Evolutionary conservation across 1,140 invertebrate species (phyloP), one percentile per base, ranked within the genome.

Genomic region (Listronotus bonariensis): DNA sequence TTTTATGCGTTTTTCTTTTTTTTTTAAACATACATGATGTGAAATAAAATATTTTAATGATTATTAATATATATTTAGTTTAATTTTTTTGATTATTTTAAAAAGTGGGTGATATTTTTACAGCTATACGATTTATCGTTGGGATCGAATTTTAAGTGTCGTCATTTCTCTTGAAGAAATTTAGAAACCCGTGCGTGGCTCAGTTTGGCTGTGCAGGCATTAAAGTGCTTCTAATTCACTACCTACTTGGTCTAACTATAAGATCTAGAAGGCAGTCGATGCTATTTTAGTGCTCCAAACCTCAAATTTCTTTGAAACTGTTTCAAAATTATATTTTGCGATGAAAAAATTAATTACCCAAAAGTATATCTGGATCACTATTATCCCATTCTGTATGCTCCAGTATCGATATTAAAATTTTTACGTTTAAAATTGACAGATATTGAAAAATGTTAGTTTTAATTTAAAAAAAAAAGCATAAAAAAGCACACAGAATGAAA

Each of bases 121-220:
- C 20, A 26, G 20, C 20, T 26, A 3, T 26, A 3, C 5, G 20
- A 26, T 5, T 3, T 26, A 26, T 26, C 5, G 5, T 26, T 26
- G 20, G 5, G 20, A 26, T 5, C 20, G 20, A 26, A 34, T 20
- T 36, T n/a, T n/a, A 43, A 11, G 26, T 18, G 7, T 36, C 32
- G 10, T 7, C 9, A 6, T 15, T 51, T 51, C 34, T 52, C 49
- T 36, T n/a, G 10, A 34, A 32, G 52, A 34, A 72, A 68, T 71
- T 67, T 72, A 45, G 59, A n/a, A n/a, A 72, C 66, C 69, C 72
- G 75, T 78, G 76, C 76, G 77, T 78, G 76, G 77, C 77, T 68
- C 72, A 70, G 73, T 70, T 70, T 76, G 77, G 77, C 77, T 78
- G 76, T 78, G 77, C 76, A 76, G 76, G 76, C 74, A 69, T 68